Evolutionary conservation across 2,113 vertebrate species (phyloP), one percentile per base, ranked within the genome.

Genomic region (Sylvietta virens): DNA sequence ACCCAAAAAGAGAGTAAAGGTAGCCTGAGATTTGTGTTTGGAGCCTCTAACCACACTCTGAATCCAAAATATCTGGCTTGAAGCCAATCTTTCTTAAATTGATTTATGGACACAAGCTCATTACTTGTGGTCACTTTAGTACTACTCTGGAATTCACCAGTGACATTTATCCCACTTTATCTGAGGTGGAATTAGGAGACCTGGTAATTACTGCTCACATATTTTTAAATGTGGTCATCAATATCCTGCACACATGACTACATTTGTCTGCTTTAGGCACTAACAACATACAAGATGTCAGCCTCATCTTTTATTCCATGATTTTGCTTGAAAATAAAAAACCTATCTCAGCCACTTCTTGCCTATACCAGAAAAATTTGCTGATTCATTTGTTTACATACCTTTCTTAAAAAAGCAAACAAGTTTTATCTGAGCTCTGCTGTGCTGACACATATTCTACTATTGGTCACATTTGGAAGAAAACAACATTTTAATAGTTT

Each of bases 51-150:
- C 11, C 33, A 77, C 28, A n/a, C 5, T 10, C 40, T 48, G 60
- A 78, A 83, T 80, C 40, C 16, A 64, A 71, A 65, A 69, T 33
- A 16, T 6, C 24, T 40, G 15, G 39, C 64, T 45, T 65, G 71
- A 85, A 83, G 66, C 26, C 78, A 91, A 72, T 27, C 67, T 71
- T 86, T 86, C 45, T 77, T 60, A 50, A 30, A 50, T 10, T 76
- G 73, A 96, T 91, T 95, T 95, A 81, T 17, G 53, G 82, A 88
- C 78, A 95, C 42, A 72, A 81, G 51, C 28, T 78, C 23, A 65
- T 90, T 95, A 69, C 30, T 80, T 77, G n/a, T 79, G 50, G 66
- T 92, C 85, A 64, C 69, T 42, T 73, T 66, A 73, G 18, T 45
- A 61, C 44, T 15, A 37, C 44, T 77, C 87, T 39, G 35, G 24